Evolutionary conservation across 2,113 vertebrate species (phyloP), one percentile per base, ranked within the genome.

Genomic region (Pterocles gutturalis): DNA sequence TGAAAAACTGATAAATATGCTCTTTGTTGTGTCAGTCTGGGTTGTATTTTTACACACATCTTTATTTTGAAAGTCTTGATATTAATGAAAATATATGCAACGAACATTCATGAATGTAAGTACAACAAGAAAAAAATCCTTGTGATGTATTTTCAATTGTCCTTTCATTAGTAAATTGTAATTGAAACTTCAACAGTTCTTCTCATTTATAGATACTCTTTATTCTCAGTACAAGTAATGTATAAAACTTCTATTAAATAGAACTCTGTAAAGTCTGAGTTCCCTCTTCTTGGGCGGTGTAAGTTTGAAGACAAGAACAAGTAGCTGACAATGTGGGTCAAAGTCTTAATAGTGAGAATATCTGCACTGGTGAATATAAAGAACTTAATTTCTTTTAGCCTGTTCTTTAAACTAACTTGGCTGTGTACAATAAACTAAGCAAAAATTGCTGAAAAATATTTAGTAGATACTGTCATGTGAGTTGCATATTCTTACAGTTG

Each of bases 21-120:
- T 98, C 91, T 97, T 97, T 97, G 80, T 97, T 98, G 77, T 96
- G 96, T 97, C 94, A 86, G 58, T 94, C 97, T 96, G 81, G 3
- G 6, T 46, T 72, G 21, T 83, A 45, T 13, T 83, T 93, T 82
- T 82, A 54, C 0, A 0, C 14, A 13, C 6, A 3, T 38, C 81
- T 80, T 69, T 81, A 18, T 54, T 95, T 92, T 80, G 21, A 90
- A 65, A 77, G 28, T 10, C 31, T 87, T 83, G 31, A 43, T 89
- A 29, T 29, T 83, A 81, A 54, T 66, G 49, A 46, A 58, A 78
- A 33, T 33, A 10, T 34, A 13, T 1, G 17, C 3, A 2, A 64
- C 53, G 57, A 38, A 7, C 29, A 38, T 22, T 45, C 17, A 25
- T 67, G 64, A 85, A 57, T n/a, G 17, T 36, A 64, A 3, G 11